A percentile compares a stretch with the other conserved stretches of the same genome.
Evolutionary conservation across 2,888 invertebrate species (phyloP).

Genomic region (Acleris emargana): DNA sequence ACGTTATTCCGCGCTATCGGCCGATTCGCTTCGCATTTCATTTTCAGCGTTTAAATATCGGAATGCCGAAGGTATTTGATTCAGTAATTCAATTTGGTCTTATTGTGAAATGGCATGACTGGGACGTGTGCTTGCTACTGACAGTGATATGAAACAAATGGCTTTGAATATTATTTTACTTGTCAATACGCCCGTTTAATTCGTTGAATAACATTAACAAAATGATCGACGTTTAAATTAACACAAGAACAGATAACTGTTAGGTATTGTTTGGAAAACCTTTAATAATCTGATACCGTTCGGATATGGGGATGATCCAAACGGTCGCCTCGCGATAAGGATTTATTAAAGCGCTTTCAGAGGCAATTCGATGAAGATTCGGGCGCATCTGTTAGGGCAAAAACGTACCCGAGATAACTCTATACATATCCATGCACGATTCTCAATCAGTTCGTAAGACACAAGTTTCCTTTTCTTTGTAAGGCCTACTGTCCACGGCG

Average conservation of each 20-base stretch:
- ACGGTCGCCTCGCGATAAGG: slow-evolving; percentile 11
- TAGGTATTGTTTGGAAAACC: slow-evolving; percentile 2
- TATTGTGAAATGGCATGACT: slow-evolving; percentile 20
- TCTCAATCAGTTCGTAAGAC: not conserved
- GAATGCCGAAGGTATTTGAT: slow-evolving; percentile 20
- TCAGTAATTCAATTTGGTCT: slow-evolving; percentile 29
- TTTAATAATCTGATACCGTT: slow-evolving; percentile 8
- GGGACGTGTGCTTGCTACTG: slow-evolving; percentile 17
- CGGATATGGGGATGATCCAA: slow-evolving; percentile 16
- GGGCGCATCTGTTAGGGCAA: slow-evolving; percentile 24
- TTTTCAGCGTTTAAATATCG: slow-evolving; percentile 1
- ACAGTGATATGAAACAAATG: slow-evolving; percentile 34
- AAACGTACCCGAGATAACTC: slow-evolving; percentile 10
- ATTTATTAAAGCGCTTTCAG: slow-evolving; percentile 18
- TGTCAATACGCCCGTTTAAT: slow-evolving; percentile 17
- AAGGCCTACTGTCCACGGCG: no score
- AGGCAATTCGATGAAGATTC: slow-evolving; percentile 2
- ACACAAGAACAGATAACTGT: slow-evolving; percentile 6
- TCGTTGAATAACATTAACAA: slow-evolving; percentile 2
- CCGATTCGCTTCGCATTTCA: slow-evolving; percentile 12
- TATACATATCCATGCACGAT: not conserved
- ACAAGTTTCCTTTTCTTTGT: not conserved
- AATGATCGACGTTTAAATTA: slow-evolving; percentile 24
- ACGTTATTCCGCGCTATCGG: slow-evolving; percentile 21
- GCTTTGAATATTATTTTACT: slow-evolving; percentile 28